Conservation (phyloP, 2,888 invertebrate genomes). For the Anagyrus pseudococci region DNA sequence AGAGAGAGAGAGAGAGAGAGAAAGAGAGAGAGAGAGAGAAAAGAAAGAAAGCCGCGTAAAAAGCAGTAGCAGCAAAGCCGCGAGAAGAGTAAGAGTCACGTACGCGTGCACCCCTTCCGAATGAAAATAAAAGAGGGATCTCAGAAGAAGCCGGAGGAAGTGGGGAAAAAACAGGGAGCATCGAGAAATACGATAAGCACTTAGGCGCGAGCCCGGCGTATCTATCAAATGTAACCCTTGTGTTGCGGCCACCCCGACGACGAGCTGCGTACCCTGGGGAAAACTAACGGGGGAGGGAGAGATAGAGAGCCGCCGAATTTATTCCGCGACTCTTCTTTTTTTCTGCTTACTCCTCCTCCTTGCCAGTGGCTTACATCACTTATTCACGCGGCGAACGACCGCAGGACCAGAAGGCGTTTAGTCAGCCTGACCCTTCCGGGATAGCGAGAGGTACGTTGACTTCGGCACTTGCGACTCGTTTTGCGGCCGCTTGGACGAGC, state of each 20-base stretch:
- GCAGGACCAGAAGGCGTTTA: conserved; percentile 60
- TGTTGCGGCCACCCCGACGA: conserved; percentile 40
- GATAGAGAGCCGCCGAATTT: conserved; percentile 51
- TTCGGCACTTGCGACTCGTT: no score
- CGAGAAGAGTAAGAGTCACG: background rate
- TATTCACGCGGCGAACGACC: conserved; percentile 59
- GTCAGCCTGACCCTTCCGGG: no score
- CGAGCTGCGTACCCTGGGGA: conserved; percentile 51
- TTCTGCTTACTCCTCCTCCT: conserved; percentile 2
- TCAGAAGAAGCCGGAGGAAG: no score
- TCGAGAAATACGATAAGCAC: conserved; percentile 61
- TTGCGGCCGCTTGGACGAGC: no score
- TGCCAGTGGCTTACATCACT: conserved; percentile 48
- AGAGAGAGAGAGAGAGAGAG: no score
- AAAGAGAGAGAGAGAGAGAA: no score
- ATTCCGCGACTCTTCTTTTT: conserved; percentile 52
- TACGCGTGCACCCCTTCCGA: background rate
- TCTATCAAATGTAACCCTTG: conserved; percentile 61
- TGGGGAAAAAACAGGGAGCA: no score
- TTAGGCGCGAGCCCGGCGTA: conserved; percentile 55
- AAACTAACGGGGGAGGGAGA: conserved; percentile 38
- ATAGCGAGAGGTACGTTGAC: no score
- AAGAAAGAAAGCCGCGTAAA: conserved; percentile 10
- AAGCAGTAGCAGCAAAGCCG: background rate
- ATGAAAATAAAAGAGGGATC: conserved; percentile 29